These are phyloP conservation scores for Oreohelix idahoensis DNA, from an alignment of 1,140 invertebrate species.

Conservation along the genomic window DNA sequence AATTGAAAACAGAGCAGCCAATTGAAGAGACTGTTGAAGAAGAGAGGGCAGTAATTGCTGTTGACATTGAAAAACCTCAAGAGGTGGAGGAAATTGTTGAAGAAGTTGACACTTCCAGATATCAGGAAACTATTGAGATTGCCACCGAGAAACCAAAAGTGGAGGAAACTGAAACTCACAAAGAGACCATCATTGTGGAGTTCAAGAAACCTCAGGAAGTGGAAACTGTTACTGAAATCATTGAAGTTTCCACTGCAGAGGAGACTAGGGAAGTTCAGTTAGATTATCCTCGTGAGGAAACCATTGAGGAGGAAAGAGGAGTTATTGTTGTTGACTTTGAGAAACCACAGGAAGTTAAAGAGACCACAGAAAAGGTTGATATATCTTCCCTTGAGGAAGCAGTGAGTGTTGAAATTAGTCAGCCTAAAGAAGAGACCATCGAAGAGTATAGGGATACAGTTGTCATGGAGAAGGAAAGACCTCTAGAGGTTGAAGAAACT, in stretches of 20 bases:
- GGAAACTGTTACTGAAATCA: constrained; percentile 35
- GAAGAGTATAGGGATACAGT: constrained; percentile 26
- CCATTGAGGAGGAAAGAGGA: constrained; percentile 35
- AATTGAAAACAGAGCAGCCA: not conserved
- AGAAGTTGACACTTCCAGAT: constrained; percentile 16
- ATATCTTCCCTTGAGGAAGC: constrained; percentile 18
- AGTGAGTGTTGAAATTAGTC: constrained; percentile 12
- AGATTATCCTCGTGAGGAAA: constrained; percentile 37
- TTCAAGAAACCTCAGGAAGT: constrained; percentile 27
- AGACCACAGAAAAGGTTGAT: constrained; percentile 29
- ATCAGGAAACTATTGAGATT: constrained; percentile 4
- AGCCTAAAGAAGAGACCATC: constrained; percentile 30
- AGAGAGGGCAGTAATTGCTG: constrained; percentile 17
- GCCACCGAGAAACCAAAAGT: not conserved
- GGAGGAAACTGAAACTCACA: constrained; percentile 9
- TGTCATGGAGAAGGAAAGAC: constrained; percentile 27
- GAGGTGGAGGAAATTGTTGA: constrained; percentile 11
- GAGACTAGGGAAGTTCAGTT: constrained; percentile 29
- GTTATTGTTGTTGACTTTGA: constrained; percentile 31
- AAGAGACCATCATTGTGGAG: constrained; percentile 25
- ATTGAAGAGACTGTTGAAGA: constrained; percentile 1
- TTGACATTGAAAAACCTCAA: constrained; percentile 26
- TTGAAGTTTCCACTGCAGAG: constrained; percentile 33
- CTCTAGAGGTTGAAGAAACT: constrained; percentile 37
- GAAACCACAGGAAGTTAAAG: constrained; percentile 40